phyloP scores from a whole-genome alignment of 2,888 invertebrate genomes.

The Cordilura impudica region DNA sequence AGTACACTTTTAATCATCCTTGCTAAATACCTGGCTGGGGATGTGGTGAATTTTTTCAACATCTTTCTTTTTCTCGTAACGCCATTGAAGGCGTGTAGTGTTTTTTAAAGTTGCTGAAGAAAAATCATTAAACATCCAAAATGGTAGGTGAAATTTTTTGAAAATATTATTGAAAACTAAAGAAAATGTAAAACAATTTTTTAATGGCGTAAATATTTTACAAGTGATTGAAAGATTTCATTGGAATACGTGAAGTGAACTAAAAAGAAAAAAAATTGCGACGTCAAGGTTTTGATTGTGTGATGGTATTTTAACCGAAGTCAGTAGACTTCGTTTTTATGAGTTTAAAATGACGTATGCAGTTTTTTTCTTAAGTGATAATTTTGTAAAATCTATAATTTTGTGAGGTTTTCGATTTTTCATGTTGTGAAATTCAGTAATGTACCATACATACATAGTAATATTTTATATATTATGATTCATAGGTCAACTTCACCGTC shows the following conservation, averaged over 20 bases:
- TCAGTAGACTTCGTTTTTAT: slow-evolving; percentile 47
- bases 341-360: slow-evolving; percentile 71
- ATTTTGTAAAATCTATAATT: no score
- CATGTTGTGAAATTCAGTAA: slow-evolving; percentile 13
- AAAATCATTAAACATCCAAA: slow-evolving; percentile 85
- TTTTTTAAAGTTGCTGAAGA: slow-evolving; percentile 82
- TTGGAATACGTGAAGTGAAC: slow-evolving; percentile 39
- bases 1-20: neutral
- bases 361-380: no score
- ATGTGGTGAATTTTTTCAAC: slow-evolving; percentile 52
- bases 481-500: slow-evolving; percentile 99
- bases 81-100: slow-evolving; percentile 92
- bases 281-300: slow-evolving; percentile 34
- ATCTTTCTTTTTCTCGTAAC: slow-evolving; percentile 87
- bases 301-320: slow-evolving; percentile 49
- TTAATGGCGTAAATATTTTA: slow-evolving; percentile 53
- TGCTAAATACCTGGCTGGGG: slow-evolving; percentile 1
- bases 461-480: slow-evolving; percentile 18
- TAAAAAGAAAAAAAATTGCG: slow-evolving; percentile 54
- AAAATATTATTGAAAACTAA: slow-evolving; percentile 48
- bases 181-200: neutral
- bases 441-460: neutral
- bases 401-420: no score
- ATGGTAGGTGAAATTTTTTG: slow-evolving; percentile 76
- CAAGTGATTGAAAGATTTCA: slow-evolving; percentile 5